Conservation (phyloP, 2,888 invertebrate genomes). For the Uropetala carovei region DNA sequence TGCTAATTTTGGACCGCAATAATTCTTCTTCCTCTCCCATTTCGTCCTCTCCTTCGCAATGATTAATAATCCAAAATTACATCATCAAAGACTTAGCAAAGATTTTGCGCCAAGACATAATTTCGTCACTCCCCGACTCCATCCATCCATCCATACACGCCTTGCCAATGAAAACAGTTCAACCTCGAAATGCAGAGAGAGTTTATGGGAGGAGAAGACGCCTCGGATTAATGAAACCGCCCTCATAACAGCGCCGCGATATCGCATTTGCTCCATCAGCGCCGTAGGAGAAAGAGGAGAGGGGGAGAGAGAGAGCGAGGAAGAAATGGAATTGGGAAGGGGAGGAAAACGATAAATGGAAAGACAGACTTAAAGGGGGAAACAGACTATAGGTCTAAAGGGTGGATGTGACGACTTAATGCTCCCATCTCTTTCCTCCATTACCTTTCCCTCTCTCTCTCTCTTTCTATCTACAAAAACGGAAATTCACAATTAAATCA, state of each 20-base stretch:
- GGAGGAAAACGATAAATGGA: too few species aligned
- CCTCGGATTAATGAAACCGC: constrained; percentile 32
- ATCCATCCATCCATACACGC: not conserved
- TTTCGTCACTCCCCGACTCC: constrained; percentile 6
- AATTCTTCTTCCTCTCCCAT: not conserved
- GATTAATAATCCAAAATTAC: constrained; percentile 18
- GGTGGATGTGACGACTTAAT: not conserved
- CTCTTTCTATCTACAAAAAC: too few species aligned
- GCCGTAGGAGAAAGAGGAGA: not conserved
- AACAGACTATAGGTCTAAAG: not conserved
- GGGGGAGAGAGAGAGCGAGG: not conserved
- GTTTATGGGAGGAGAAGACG: constrained; percentile 30
- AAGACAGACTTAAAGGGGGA: not conserved
- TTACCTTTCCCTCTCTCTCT: too few species aligned
- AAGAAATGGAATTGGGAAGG: not conserved
- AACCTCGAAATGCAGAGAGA: not conserved
- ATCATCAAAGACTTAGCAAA: not conserved
- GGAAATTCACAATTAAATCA: too few species aligned
- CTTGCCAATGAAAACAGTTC: not conserved
- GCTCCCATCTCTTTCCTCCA: too few species aligned
- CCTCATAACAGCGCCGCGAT: not conserved
- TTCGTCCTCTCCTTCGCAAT: not conserved
- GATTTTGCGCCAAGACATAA: not conserved
- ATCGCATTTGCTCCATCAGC: constrained; percentile 38
- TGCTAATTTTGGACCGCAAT: too few species aligned